phyloP scores from a whole-genome alignment of 2,888 invertebrate species.

The Frankliniella fusca region DNA sequence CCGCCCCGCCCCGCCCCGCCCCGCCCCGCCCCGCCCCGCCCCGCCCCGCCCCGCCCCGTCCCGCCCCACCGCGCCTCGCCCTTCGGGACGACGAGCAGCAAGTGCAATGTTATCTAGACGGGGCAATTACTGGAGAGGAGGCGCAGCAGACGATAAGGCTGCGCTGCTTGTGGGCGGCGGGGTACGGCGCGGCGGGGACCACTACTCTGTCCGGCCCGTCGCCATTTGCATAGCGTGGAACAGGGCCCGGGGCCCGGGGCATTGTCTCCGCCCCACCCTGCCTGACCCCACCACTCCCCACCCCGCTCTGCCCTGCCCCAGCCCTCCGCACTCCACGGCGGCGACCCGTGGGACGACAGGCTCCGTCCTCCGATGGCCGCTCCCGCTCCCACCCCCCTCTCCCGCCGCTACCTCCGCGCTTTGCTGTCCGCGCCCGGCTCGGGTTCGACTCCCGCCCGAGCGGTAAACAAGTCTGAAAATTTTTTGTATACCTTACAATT shows the following conservation, averaged over 20 bases:
- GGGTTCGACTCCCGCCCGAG: constrained; percentile 39
- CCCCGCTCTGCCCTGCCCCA: background rate
- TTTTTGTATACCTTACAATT: too few relatives aligned
- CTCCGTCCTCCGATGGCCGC: background rate
- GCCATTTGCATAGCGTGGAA: background rate
- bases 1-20: background rate
- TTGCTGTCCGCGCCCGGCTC: background rate
- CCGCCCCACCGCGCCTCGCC: background rate
- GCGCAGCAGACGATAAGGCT: too few relatives aligned
- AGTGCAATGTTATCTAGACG: background rate
- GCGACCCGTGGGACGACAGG: too few relatives aligned
- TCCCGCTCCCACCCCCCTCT: background rate
- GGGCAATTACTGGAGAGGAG: too few relatives aligned
- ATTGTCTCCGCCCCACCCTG: background rate
- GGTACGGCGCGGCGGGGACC: background rate
- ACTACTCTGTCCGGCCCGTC: background rate
- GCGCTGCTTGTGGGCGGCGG: too few relatives aligned
- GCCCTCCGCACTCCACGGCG: too few relatives aligned
- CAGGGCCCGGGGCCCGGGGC: background rate
- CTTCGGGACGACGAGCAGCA: background rate
- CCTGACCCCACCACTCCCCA: background rate
- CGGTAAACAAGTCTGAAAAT: too few relatives aligned
- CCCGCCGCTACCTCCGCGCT: background rate
- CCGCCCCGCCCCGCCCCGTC: background rate
- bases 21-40: background rate